phyloP scores from a whole-genome alignment of 2,888 invertebrate species.

The Cephus nigrinus region DNA sequence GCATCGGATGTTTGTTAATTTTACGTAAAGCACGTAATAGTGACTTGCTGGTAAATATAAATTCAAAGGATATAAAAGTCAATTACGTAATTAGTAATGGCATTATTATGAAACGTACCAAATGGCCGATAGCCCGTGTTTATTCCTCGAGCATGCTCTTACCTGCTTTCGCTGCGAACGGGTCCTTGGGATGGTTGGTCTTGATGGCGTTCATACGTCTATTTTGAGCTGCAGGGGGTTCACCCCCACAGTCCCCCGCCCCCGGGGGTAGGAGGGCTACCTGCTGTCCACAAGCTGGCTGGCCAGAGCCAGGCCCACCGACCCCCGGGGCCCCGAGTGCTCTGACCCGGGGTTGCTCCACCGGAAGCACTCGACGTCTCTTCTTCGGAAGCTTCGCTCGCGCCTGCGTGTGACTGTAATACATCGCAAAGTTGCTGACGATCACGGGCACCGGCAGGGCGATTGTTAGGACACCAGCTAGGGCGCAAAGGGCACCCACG shows the following conservation, averaged over 20 bases:
- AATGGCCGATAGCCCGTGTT: not conserved
- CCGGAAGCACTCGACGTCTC: conserved; percentile 94
- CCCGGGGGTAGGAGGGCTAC: conserved; percentile 30
- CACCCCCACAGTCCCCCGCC: conserved; percentile 61
- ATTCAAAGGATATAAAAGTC: not conserved
- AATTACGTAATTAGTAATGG: not conserved
- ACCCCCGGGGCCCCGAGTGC: conserved; percentile 66
- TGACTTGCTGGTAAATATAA: not conserved
- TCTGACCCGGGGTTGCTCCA: conserved; percentile 80
- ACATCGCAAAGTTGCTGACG: conserved; percentile 98
- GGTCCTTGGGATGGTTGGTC: conserved; percentile 86
- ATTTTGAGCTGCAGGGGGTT: conserved; percentile 72
- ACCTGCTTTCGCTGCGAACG: conserved; percentile 85
- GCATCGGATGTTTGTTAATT: not conserved
- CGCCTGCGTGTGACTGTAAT: conserved; percentile 95
- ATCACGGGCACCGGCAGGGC: conserved; percentile 99
- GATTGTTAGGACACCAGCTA: conserved; percentile 98
- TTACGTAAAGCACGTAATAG: not conserved
- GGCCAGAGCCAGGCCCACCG: conserved; percentile 55
- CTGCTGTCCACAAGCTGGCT: conserved; percentile 45
- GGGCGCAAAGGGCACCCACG: conserved; percentile 96
- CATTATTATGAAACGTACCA: not conserved
- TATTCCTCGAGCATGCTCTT: conserved; percentile 57
- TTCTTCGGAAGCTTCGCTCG: conserved; percentile 99
- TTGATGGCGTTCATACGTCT: conserved; percentile 89